Evolutionary conservation across 2,888 invertebrate genomes (phyloP), one percentile per base, ranked within the genome.

Genomic region (Chloromyia formosa): DNA sequence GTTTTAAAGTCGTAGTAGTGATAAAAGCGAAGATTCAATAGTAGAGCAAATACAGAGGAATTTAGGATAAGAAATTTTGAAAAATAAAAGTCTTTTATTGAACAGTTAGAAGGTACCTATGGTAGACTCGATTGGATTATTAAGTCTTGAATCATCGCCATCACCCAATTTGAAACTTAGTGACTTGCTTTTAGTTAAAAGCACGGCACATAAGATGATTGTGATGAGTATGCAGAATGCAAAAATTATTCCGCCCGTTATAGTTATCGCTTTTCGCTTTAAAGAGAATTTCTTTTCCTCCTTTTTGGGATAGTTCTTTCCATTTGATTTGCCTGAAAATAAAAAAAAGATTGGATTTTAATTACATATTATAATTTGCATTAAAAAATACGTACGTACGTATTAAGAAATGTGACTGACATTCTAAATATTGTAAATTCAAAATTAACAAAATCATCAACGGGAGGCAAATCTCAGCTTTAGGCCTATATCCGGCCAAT

Each of bases 111-210:
- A 77, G 76, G 77, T 58, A 86, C 86, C 86, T 85, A 86, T 86
- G 78, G 83, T 83, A 81, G 86, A 85, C 81, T 82, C 81, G 79
- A 86, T 85, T 81, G 86, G 86, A 80, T 83, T 83, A 82, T 85
- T 84, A 80, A 81, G 82, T 82, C 83, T 80, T 78, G 82, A 83
- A 80, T 85, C 84, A 79, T 86, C 86, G 79, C 82, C 84, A 80
- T 85, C 83, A 80, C 82, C 83, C 79, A 80, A 74, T 53, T 72
- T 71, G 58, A 45, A 58, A 68, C 14, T 73, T 66, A 20, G 2
- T 73, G 71, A 71, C 71, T 71, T 71, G 71, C 71, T 71, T 69
- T 69, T 66, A 18, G 45, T 58, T 22, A 68, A 20, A 12, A 45
- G 42, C 12, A 73, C 5, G 18, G 45, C 9, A 35, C 18, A 20